Percentiles rank a stretch among this genome's conserved stretches.
Evolutionary conservation across 1,140 invertebrate genomes (phyloP).

Genomic region (Drosophila kohkoa): DNA sequence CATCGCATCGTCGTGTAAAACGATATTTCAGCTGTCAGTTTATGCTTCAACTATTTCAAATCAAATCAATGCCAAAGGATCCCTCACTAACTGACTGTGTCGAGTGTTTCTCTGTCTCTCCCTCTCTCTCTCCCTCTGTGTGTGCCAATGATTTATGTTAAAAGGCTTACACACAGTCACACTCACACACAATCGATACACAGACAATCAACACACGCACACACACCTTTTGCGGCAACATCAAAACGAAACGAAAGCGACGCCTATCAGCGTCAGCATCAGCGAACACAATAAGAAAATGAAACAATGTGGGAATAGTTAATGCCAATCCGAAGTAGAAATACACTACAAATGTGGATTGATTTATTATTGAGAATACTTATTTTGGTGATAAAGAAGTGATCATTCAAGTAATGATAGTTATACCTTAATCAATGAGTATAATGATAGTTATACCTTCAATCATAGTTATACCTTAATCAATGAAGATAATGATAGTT

Average conservation of each 20-base stretch:
- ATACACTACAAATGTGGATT: neutral
- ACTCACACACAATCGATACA: neutral
- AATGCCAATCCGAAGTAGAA: neutral
- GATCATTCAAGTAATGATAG: too few relatives aligned
- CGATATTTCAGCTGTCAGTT: slow-evolving; percentile 81
- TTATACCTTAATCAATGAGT: too few relatives aligned
- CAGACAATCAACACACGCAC: neutral
- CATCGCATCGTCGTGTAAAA: slow-evolving; percentile 60
- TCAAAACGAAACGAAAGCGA: slow-evolving; percentile 15
- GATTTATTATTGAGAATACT: too few relatives aligned
- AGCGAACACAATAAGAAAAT: slow-evolving; percentile 20
- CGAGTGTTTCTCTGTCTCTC: neutral
- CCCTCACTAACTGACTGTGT: slow-evolving; percentile 24
- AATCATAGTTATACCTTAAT: too few relatives aligned
- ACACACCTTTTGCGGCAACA: slow-evolving; percentile 36
- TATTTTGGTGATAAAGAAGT: too few relatives aligned
- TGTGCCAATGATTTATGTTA: slow-evolving; percentile 77
- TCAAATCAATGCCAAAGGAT: slow-evolving; percentile 77
- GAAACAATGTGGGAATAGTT: neutral
- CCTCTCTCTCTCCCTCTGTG: neutral
- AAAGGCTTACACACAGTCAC: slow-evolving; percentile 58
- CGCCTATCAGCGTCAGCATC: slow-evolving; percentile 4
- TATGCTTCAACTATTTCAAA: slow-evolving; percentile 80
- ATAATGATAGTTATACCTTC: too few relatives aligned
- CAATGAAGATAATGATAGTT: too few relatives aligned